These are phyloP conservation scores for Euglossa dilemma DNA, from an alignment of 1,140 invertebrate genomes.

Conservation along the genomic window DNA sequence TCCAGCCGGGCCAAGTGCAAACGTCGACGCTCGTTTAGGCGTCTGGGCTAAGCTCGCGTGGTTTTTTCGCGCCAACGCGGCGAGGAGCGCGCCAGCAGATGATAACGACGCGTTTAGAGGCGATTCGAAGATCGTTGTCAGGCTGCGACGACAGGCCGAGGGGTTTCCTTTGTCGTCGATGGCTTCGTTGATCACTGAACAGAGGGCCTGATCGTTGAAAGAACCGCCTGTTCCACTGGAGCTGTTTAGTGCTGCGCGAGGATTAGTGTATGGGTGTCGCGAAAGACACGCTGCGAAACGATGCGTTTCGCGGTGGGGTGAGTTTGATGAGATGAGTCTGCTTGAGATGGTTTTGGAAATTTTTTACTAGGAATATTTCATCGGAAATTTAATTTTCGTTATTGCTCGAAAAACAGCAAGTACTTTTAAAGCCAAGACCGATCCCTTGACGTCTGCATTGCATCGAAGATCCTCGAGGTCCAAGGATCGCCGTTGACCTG, in stretches of 20 bases:
- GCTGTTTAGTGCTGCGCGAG: no score
- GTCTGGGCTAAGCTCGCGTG: neutral
- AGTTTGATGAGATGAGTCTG: no score
- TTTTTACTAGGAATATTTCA: no score
- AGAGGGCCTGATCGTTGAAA: no score
- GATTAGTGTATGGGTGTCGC: neutral
- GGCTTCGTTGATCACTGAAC: neutral
- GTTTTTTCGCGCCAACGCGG: neutral
- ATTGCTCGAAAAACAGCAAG: no score
- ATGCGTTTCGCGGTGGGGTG: neutral
- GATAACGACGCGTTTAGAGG: slow-evolving; percentile 5
- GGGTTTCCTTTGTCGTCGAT: neutral
- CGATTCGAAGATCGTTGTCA: neutral
- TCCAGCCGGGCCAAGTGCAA: neutral
- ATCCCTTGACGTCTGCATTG: no score
- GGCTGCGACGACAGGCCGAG: neutral
- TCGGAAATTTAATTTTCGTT: no score
- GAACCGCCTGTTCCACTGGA: no score
- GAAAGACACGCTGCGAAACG: neutral
- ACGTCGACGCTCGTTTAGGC: slow-evolving; percentile 1
- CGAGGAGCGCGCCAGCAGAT: neutral
- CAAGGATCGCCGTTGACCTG: no score
- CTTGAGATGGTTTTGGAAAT: no score
- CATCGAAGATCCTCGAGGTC: no score
- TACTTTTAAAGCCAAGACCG: no score